These are phyloP conservation scores for Acomys russatus DNA, from an alignment of 2,797 vertebrate species.

Conservation along the genomic window DNA sequence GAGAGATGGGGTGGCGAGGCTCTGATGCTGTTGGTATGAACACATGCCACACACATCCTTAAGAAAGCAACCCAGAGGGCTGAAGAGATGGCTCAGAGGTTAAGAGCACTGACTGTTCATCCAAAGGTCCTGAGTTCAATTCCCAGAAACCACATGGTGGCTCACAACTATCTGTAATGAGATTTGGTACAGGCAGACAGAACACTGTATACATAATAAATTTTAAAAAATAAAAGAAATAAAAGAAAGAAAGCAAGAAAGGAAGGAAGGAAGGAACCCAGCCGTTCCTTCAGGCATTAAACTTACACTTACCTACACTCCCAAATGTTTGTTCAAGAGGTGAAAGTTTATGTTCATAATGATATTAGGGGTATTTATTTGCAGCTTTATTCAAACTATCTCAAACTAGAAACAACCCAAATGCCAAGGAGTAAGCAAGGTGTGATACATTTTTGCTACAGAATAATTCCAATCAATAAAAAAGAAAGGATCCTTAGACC, in stretches of 20 bases:
- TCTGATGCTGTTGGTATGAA: not conserved
- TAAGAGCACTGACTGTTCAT: no score
- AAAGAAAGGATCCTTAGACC: not conserved
- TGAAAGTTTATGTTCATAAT: conserved; percentile 50
- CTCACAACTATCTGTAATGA: no score
- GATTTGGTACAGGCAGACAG: no score
- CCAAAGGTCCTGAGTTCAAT: no score
- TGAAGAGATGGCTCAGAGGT: no score
- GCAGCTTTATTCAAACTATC: conserved; percentile 29
- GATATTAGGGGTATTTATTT: conserved; percentile 32
- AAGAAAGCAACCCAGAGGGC: conserved; percentile 7
- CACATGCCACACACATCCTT: not conserved
- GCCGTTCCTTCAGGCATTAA: not conserved
- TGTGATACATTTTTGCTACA: not conserved
- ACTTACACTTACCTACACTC: not conserved
- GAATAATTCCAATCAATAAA: not conserved
- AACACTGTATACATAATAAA: no score
- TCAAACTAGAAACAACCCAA: not conserved
- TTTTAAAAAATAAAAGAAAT: no score
- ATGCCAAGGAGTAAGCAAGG: not conserved
- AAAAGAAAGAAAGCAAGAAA: no score
- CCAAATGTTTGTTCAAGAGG: conserved; percentile 47
- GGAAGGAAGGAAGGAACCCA: conserved; percentile 50
- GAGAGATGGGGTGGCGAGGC: not conserved
- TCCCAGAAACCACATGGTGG: no score